Evolutionary conservation across 2,888 invertebrate genomes (phyloP), one percentile per base, ranked within the genome.

Genomic region (Catocala fraxini): DNA sequence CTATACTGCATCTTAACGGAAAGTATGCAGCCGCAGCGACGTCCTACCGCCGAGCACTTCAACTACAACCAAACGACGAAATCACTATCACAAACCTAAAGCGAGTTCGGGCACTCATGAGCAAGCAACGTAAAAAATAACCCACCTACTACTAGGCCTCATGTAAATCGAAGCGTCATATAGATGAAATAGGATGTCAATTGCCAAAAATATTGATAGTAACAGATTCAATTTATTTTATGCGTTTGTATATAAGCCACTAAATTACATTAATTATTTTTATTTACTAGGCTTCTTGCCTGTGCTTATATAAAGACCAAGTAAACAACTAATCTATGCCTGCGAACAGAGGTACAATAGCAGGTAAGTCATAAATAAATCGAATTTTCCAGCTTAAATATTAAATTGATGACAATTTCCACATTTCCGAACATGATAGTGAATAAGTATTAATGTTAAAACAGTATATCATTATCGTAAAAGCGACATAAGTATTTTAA

Each of bases 1-100:
- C 99, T 62, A 99, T 99, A 85, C 95, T 98, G 63, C 99, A 99
- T 92, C 95, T 98, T 73, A 98, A 99, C 87, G 98, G 98, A 33
- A 98, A 98, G 89, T 97, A 98, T 79, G 94, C 95, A 34, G 97
- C 98, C 71, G 99, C 99, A 0, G 98, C 98, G 51, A 95, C 95
- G 12, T 97, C 98, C 64, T 99, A 99, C 89, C 95, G 97, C 75
- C 96, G 96, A 83, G 99, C 99, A 0, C 93, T 99, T 61, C 95
- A 96, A 81, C 93, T 99, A 60, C 97, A 98, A 84, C 99, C 99
- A 0, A 97, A 97, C 70, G 99, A 99, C 88, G 95, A 96, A 64
- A 97, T 98, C 63, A 98, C 99, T 46, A 94, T 97, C 84, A 97
- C 97, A 65, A 99, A 99, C 93, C 95, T 99, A 63, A 97, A 97